Evolutionary conservation across 2,888 invertebrate species (phyloP), one percentile per base, ranked within the genome.

Genomic region (Unio delphinus): DNA sequence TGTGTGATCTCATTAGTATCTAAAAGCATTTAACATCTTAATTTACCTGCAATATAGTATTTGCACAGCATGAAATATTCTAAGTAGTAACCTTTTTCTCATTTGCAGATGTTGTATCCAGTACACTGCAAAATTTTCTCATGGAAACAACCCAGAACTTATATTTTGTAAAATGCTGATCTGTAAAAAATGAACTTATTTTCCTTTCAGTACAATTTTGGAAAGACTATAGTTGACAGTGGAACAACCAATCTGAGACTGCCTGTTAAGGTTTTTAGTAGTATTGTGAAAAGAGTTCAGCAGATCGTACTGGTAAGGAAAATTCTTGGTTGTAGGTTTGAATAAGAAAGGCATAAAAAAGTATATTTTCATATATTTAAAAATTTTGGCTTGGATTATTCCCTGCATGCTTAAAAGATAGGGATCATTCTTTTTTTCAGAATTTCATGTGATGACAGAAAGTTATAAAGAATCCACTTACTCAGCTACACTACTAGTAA

Each of bases 211-310:
- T 89, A 93, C 58, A 93, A 93, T 82, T 90, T 90, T 73, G 92
- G 92, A 75, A 93, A 93, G 81, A 92, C 93, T 73, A 93, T 93
- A 66, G 91, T 93, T 0, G 93, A 93, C 80, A 93, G 93, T 80
- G 93, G 93, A 0, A 93, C 93, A 0, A 93, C 93, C 4, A 92
- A 93, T 85, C 91, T 93, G 57, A 90, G 92, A 73, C 84, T 93
- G 67, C 93, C 93, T 1, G 89, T 90, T 70, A 84, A 84, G 69
- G 90, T 92, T 3, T 90, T 81, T 74, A 71, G 82, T 34, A 69
- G 73, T n/a, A 54, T 86, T 5, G 80, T 84, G 17, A 18, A 61
- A n/a, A 61, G 68, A 26, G 76, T 83, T 23, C 59, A 59, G 11
- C 59, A 26, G 59, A 23, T 18, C 11, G 17, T 26, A 59, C 23